Evolutionary conservation across 1,140 invertebrate species (phyloP).

Genomic region (Tetragnatha versicolor): DNA sequence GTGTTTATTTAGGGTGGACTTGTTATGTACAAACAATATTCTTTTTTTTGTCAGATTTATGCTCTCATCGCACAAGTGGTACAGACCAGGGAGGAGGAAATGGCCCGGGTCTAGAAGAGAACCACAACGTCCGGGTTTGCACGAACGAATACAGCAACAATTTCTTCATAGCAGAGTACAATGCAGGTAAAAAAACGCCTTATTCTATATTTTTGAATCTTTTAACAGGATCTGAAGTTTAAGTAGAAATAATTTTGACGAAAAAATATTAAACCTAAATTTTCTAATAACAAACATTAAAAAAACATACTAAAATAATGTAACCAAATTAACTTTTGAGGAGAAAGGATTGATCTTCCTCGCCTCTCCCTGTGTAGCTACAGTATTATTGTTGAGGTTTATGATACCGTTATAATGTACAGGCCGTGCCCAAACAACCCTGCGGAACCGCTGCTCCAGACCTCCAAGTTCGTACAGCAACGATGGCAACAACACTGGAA

Average conservation of each 20-base stretch:
- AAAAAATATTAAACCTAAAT: too few species aligned
- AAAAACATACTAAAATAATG: too few species aligned
- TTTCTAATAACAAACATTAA: too few species aligned
- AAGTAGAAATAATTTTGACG: too few species aligned
- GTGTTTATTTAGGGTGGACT: too few species aligned
- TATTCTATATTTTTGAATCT: not conserved
- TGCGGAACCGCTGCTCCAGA: slow-evolving; percentile 58
- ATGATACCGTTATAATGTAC: too few species aligned
- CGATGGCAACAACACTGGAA: slow-evolving; percentile 64
- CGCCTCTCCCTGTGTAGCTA: too few species aligned
- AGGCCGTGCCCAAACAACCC: slow-evolving; percentile 56
- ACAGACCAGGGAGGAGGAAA: slow-evolving; percentile 8
- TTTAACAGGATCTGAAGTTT: not conserved
- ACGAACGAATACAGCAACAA: slow-evolving; percentile 47
- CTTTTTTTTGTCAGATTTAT: slow-evolving; percentile 28
- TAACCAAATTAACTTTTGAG: too few species aligned
- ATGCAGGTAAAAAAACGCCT: slow-evolving; percentile 1
- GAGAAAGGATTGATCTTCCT: too few species aligned
- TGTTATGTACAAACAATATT: too few species aligned
- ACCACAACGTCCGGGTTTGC: slow-evolving; percentile 24
- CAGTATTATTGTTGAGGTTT: too few species aligned
- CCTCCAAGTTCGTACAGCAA: slow-evolving; percentile 66
- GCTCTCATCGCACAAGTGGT: slow-evolving; percentile 30
- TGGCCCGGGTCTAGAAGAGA: not conserved
- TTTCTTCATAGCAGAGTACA: slow-evolving; percentile 54